Percentiles rank a stretch among this genome's conserved stretches.
These are phyloP conservation scores for Nannobrachium achirus DNA, from an alignment of 2,113 vertebrate genomes.

Conservation along the genomic window DNA sequence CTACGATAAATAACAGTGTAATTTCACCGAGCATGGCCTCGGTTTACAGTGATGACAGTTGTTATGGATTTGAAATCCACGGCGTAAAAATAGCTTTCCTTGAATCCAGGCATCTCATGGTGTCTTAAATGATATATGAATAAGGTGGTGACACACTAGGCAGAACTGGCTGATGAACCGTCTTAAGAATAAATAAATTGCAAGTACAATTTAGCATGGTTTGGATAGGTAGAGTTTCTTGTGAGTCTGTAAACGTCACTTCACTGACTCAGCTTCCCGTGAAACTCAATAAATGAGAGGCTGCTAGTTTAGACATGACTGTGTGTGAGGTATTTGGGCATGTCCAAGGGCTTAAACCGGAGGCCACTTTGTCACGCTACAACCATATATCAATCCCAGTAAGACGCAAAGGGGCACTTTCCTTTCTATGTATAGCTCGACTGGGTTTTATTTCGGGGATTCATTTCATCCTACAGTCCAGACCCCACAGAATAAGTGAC, in stretches of 20 bases:
- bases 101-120: background rate
- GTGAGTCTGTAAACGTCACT: background rate
- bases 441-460: conserved; percentile 54
- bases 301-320: conserved; percentile 44
- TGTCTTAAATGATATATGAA: conserved; percentile 9
- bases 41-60: conserved; percentile 45
- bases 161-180: conserved; percentile 9
- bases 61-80: conserved; percentile 31
- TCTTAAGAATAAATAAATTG: background rate
- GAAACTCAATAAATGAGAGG: background rate
- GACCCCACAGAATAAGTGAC: conserved; percentile 39
- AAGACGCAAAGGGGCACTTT: conserved; percentile 35
- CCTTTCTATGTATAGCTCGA: conserved; percentile 53
- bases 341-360: conserved; percentile 34
- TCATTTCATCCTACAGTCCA: conserved; percentile 39
- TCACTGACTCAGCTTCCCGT: background rate
- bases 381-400: conserved; percentile 54
- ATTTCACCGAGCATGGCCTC: conserved; percentile 23
- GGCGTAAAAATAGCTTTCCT: conserved; percentile 39
- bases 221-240: background rate
- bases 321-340: conserved; percentile 39
- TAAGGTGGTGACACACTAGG: conserved; percentile 15
- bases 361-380: conserved; percentile 32
- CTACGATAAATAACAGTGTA: conserved; percentile 8
- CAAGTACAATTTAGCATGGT: background rate